Evolutionary conservation across 1,140 invertebrate genomes (phyloP).

Genomic region (Platyscapa corneri): DNA sequence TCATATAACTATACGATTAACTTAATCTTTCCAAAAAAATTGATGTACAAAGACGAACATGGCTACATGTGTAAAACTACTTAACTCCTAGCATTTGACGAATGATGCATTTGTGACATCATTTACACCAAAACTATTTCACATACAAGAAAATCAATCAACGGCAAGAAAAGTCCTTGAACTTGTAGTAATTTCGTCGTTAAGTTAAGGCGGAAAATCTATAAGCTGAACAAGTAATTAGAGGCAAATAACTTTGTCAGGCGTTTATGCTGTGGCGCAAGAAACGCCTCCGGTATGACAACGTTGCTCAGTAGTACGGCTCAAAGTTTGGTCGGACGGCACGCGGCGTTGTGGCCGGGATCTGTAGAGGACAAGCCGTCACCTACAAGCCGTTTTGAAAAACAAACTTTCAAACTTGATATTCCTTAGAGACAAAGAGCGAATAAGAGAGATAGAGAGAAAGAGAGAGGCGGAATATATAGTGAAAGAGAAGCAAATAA

Average conservation of each 20-base stretch:
- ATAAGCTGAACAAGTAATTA: conserved; percentile 28
- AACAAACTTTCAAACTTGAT: conserved; percentile 48
- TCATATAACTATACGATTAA: not conserved
- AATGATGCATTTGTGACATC: not conserved
- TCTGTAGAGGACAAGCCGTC: conserved; percentile 44
- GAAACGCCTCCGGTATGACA: conserved; percentile 42
- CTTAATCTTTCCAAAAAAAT: not conserved
- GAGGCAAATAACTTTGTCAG: conserved; percentile 31
- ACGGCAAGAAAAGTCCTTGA: conserved; percentile 5
- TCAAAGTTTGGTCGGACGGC: conserved; percentile 48
- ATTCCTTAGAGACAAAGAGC: not conserved
- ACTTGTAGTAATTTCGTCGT: conserved; percentile 17
- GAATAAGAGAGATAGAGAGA: not conserved
- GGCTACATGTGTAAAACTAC: not conserved
- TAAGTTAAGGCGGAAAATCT: not conserved
- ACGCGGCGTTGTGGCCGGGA: not conserved
- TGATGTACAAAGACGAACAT: not conserved
- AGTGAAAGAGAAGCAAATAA: not conserved
- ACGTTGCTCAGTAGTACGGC: conserved; percentile 34
- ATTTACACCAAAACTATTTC: not conserved
- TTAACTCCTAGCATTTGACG: not conserved
- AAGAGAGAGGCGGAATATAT: not conserved
- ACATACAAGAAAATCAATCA: not conserved
- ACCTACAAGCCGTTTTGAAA: conserved; percentile 39
- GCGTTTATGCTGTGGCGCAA: not conserved